These are phyloP conservation scores for Antigone vipio DNA, from an alignment of 2,113 vertebrate species.

Conservation along the genomic window DNA sequence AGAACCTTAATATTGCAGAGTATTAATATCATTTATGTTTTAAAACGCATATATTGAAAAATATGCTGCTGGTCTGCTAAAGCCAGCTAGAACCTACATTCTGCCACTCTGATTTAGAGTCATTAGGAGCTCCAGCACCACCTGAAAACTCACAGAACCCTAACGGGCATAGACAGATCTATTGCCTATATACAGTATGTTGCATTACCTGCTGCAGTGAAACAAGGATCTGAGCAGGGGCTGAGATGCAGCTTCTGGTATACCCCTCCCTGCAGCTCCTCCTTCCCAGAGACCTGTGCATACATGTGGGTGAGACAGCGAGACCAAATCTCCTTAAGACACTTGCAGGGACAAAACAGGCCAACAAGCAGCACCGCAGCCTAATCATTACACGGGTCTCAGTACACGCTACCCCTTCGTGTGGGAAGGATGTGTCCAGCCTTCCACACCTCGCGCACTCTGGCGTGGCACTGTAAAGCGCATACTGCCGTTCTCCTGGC, in stretches of 20 bases:
- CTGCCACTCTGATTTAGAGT: background rate
- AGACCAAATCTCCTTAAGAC: background rate
- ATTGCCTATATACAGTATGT: background rate
- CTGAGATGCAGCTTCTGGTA: background rate
- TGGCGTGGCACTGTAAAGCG: background rate
- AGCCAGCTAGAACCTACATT: background rate
- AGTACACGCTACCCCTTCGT: fast-evolving
- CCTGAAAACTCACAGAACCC: background rate
- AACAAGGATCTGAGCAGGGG: background rate
- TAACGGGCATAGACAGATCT: background rate
- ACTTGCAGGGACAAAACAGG: background rate
- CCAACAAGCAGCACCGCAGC: background rate
- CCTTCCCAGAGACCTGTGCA: fast-evolving
- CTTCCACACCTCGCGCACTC: background rate
- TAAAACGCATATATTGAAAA: slow-evolving; percentile 15
- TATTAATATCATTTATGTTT: background rate
- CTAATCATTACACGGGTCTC: background rate
- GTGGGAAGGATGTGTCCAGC: background rate
- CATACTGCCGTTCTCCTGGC: background rate
- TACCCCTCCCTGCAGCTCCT: background rate
- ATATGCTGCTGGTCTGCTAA: background rate
- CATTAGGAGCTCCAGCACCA: background rate
- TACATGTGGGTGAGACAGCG: background rate
- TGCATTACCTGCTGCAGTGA: background rate
- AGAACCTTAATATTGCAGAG: background rate